Percentiles rank a stretch among this genome's conserved stretches.
Conservation (phyloP, 2,888 invertebrate genomes). For the Spodoptera exigua region DNA sequence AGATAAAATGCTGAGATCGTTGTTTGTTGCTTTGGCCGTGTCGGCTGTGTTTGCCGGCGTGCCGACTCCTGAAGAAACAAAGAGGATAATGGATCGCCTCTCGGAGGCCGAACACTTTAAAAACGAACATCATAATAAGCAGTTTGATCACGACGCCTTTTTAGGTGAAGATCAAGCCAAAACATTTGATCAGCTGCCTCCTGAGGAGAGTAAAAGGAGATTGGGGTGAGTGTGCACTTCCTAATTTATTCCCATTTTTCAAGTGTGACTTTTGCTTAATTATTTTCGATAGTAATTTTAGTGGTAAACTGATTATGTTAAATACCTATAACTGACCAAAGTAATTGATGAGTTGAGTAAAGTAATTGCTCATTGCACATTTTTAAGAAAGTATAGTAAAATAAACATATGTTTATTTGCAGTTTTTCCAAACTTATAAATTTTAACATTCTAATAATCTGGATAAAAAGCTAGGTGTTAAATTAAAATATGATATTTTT, state of each 20-base stretch:
- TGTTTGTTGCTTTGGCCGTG: constrained; percentile 77
- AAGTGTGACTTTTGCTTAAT: not conserved
- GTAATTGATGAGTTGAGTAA: too few relatives aligned
- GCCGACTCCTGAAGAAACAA: constrained; percentile 93
- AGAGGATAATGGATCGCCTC: constrained; percentile 91
- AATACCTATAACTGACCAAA: too few relatives aligned
- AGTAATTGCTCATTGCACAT: too few relatives aligned
- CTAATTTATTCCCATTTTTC: not conserved
- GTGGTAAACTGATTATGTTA: too few relatives aligned
- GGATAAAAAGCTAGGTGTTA: not conserved
- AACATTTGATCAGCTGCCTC: constrained; percentile 97
- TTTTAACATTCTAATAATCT: too few relatives aligned
- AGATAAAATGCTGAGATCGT: constrained; percentile 77
- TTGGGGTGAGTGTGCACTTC: constrained; percentile 89
- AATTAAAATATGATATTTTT: too few relatives aligned
- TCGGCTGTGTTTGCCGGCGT: constrained; percentile 87
- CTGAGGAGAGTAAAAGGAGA: constrained; percentile 97
- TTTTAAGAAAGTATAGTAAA: too few relatives aligned
- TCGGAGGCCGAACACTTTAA: constrained; percentile 94
- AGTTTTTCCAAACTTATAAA: too few relatives aligned
- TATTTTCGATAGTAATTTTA: not conserved
- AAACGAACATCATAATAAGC: constrained; percentile 94
- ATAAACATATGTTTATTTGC: too few relatives aligned
- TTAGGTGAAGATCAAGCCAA: constrained; percentile 97
- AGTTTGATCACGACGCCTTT: constrained; percentile 99